Evolutionary conservation across 1,140 invertebrate species (phyloP), one percentile per base, ranked within the genome.

Genomic region (Adoxophyes honmai): DNA sequence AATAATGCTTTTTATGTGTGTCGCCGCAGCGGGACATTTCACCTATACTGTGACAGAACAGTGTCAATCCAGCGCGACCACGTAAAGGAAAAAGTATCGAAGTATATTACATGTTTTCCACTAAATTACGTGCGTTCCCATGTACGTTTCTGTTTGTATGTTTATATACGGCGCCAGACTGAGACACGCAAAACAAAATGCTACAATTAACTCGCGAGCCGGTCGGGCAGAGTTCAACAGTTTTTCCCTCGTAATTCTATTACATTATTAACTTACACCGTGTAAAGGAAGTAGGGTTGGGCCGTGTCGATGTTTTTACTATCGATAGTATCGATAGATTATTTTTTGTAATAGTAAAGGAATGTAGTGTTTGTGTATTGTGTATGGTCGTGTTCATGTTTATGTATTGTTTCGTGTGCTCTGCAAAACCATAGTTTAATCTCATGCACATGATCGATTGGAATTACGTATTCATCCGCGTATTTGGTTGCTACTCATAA

Each of bases 201-300:
- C 70, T 73, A 81, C 84, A 86, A 87, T 87, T 87, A 87, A 87
- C 66, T 68, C 68, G 67, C 69, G 77, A 78, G 73, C 78, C 73
- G 81, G 72, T 75, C 67, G 63, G 59, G 63, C 64, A 58, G 64
- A 82, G 85, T 83, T 88, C 81, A 86, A 85, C 81, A 81, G 83
- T 85, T 88, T 88, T 88, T 85, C 83, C 71, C 77, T 80, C 75
- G 83, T 88, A 88, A 88, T 88, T 86, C 80, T 86, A 86, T 88
- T 88, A 82, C 85, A 86, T 88, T 85, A 88, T 88, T 88, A 85
- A 88, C 80, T 86, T 86, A 85, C 80, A 85, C 78, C 78, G 77
- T 82, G 80, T 82, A 77, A 85, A 84, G 65, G 66, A 73, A 77
- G 37, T 68, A 79, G 71, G 37, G 75, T 28, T 70, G 78, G 13